Conservation (phyloP, 2,888 invertebrate genomes). For the Synergus umbraculus region DNA sequence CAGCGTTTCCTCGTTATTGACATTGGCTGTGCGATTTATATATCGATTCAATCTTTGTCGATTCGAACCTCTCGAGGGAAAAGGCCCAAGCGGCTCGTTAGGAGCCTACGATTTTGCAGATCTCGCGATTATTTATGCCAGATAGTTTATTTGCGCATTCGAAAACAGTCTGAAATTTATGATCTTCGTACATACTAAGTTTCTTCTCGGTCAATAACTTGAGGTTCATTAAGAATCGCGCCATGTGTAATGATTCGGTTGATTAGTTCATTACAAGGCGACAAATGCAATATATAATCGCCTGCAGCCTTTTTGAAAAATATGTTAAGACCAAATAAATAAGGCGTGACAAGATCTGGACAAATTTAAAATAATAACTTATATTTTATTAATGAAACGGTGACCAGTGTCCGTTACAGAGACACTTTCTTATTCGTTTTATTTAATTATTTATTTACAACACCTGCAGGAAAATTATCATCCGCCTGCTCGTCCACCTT, state of each 20-base stretch:
- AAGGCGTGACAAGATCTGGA: not conserved
- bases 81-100: constrained; percentile 7
- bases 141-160: not conserved
- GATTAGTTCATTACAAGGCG: not conserved
- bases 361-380: not conserved
- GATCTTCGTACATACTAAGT: constrained; percentile 9
- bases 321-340: not conserved
- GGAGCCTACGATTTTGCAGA: not conserved
- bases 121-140: constrained; percentile 6
- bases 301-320: not conserved
- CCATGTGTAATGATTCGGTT: not conserved
- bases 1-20: constrained; percentile 10
- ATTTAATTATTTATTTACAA: not conserved
- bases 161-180: constrained; percentile 9
- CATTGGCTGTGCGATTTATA: constrained; percentile 7
- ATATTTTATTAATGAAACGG: not conserved
- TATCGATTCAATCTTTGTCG: constrained; percentile 12
- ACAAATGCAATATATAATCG: not conserved
- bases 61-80: constrained; percentile 5
- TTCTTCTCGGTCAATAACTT: not conserved
- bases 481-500: not conserved
- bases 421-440: not conserved
- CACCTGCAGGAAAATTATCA: not conserved
- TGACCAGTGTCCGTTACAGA: not conserved
- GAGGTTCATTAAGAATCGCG: not conserved